Percentiles rank a stretch among this genome's conserved stretches.
Evolutionary conservation across 2,113 vertebrate genomes (phyloP).

Genomic region (Sylvia atricapilla): DNA sequence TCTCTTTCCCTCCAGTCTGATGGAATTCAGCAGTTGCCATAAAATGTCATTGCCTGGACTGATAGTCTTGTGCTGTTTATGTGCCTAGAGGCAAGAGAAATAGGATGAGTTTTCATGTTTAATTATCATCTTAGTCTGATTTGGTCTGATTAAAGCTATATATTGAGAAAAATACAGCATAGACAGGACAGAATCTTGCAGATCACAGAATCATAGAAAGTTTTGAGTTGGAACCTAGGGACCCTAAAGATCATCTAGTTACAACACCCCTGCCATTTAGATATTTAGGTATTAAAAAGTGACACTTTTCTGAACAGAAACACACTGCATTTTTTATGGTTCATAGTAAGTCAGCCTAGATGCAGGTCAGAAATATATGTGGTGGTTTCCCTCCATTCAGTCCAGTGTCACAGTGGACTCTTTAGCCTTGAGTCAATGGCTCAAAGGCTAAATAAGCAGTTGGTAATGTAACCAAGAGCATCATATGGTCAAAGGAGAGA

Average conservation of each 20-base stretch:
- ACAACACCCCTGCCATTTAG: background rate
- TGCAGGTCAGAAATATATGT: background rate
- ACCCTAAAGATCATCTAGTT: background rate
- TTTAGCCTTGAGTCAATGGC: background rate
- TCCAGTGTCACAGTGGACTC: background rate
- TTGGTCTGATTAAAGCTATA: background rate
- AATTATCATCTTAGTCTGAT: background rate
- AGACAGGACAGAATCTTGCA: background rate
- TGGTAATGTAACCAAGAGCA: background rate
- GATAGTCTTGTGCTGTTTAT: background rate
- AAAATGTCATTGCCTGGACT: background rate
- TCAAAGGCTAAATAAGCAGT: background rate
- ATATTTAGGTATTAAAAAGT: background rate
- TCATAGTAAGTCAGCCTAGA: background rate
- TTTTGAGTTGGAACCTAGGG: background rate
- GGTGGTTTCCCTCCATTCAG: background rate
- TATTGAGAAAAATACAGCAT: background rate
- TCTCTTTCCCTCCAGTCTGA: background rate
- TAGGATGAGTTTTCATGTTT: background rate
- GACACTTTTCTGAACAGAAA: background rate
- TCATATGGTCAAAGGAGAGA: background rate
- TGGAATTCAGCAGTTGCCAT: background rate
- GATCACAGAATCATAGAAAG: background rate
- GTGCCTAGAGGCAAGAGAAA: background rate
- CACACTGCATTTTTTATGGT: background rate